phyloP scores from a whole-genome alignment of 2,888 invertebrate genomes.

The Leptinotarsa peninsularis region DNA sequence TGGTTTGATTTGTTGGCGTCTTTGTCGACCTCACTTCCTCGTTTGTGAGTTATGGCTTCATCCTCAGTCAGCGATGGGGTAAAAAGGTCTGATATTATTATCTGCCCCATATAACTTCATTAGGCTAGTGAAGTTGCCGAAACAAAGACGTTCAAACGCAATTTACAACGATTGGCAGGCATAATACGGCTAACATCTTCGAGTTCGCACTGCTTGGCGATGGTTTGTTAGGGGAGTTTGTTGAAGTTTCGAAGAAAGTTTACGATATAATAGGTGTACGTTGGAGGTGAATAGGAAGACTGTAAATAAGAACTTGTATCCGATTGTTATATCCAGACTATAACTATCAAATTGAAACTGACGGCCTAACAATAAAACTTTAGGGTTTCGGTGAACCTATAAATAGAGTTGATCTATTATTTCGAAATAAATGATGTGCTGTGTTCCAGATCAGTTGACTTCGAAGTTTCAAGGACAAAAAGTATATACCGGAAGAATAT shows the following conservation, averaged over 20 bases:
- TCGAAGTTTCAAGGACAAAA: no score
- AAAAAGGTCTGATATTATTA: slow-evolving; percentile 12
- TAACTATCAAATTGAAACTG: background rate
- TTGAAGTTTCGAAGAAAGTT: slow-evolving; percentile 21
- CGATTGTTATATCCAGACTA: background rate
- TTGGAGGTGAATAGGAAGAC: slow-evolving; percentile 1
- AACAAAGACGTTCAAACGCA: slow-evolving; percentile 39
- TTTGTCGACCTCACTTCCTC: background rate
- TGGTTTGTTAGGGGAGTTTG: slow-evolving; percentile 22
- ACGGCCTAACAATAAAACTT: background rate
- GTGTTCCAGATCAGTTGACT: no score
- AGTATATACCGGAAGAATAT: no score
- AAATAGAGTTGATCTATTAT: no score
- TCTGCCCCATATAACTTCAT: slow-evolving; percentile 36
- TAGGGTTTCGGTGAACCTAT: background rate
- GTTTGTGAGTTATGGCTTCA: background rate
- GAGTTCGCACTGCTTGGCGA: slow-evolving; percentile 27
- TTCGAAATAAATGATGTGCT: no score
- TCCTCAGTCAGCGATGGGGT: slow-evolving; percentile 1
- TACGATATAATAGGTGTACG: slow-evolving; percentile 15
- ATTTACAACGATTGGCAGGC: slow-evolving; percentile 42
- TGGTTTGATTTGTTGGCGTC: no score
- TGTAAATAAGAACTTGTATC: slow-evolving; percentile 11
- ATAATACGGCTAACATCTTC: slow-evolving; percentile 34
- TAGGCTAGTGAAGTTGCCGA: slow-evolving; percentile 29